Percentiles rank a stretch among this genome's conserved stretches.
These are phyloP conservation scores for Lithobates sylvaticus DNA, from an alignment of 2,797 vertebrate species.

Conservation along the genomic window DNA sequence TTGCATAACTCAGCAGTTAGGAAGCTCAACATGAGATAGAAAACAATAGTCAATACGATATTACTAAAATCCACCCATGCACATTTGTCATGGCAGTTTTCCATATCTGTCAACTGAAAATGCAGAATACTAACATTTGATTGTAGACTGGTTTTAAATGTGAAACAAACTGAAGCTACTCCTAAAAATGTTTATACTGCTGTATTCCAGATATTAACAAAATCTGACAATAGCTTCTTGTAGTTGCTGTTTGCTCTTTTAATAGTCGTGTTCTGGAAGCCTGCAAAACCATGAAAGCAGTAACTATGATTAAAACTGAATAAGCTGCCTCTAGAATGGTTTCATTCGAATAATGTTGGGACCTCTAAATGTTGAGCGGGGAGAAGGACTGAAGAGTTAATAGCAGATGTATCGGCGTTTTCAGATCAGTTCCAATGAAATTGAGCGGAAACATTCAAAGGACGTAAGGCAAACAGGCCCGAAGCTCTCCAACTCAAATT, in stretches of 20 bases:
- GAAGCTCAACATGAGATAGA: slow-evolving; percentile 1
- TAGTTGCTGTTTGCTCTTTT: slow-evolving; percentile 18
- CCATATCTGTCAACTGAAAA: background rate
- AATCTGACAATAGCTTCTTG: slow-evolving; percentile 19
- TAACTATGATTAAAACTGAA: slow-evolving; percentile 20
- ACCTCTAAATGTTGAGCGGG: background rate
- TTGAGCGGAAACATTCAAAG: slow-evolving; percentile 73
- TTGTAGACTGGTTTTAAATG: background rate
- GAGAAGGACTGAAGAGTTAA: slow-evolving; percentile 13
- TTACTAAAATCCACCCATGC: slow-evolving; percentile 2
- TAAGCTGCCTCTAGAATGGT: slow-evolving; percentile 6
- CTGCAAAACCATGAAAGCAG: background rate
- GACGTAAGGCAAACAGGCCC: slow-evolving; percentile 70
- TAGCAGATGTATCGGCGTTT: slow-evolving; percentile 21
- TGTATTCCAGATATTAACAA: slow-evolving; percentile 12
- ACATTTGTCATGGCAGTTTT: background rate
- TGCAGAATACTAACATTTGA: background rate
- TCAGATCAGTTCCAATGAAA: slow-evolving; percentile 69
- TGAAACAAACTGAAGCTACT: background rate
- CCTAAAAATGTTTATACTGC: background rate
- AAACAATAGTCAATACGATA: background rate
- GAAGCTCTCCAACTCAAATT: slow-evolving; percentile 69
- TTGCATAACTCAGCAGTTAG: slow-evolving; percentile 32
- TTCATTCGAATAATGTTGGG: background rate
- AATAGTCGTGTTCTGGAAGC: slow-evolving; percentile 11